Base-by-base conservation (phyloP, 2,888 invertebrate species). In the Drosophila lutescens region DNA sequence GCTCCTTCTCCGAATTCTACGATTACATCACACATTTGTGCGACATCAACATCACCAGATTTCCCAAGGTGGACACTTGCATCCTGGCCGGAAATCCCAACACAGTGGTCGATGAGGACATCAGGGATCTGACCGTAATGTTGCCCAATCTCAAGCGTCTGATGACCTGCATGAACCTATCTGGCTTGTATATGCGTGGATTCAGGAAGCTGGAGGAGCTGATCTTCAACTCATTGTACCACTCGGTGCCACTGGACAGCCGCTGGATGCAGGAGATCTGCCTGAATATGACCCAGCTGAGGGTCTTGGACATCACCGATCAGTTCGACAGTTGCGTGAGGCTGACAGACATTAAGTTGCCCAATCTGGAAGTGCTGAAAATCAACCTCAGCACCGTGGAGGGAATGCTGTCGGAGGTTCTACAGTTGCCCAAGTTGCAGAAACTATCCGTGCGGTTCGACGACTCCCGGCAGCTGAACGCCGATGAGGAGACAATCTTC, bases 321-420 rank as follows among this genome's bases (percentile, higher is more conserved):
- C 65, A 78, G 7, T 87, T 87, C 9, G 86, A 87, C 47, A 85
- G 85, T 53, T 20, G 26, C 8, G 63, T 85, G 0, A 62, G 83
- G 0, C 53, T 85, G 10, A 7, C 71, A 6, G 88, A 76, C 51
- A 88, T 85, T 13, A 67, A 87, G 36, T 43, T 85, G 58, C 89
- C 88, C 12, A 77, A 85, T 6, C 66, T 85, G 41, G 86, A 85
- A 54, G 88, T 88, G 10, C 78, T 85, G 32, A 88, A 85, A 47
- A 77, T 85, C 57, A 85, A 85, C 41, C 60, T 85, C 30, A 89
- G 76, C 60, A 85, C 54, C 4, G 70, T 87, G 9, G 85, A 89
- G 44, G 17, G 17, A 30, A 87, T 85, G 32, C 4, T 85, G 0
- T 49, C 78, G 1, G 53, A 82, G 32, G 82, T 85, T 9, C 61